Base-by-base conservation (phyloP, 2,888 invertebrate genomes). In the Heliconius ismenius region DNA sequence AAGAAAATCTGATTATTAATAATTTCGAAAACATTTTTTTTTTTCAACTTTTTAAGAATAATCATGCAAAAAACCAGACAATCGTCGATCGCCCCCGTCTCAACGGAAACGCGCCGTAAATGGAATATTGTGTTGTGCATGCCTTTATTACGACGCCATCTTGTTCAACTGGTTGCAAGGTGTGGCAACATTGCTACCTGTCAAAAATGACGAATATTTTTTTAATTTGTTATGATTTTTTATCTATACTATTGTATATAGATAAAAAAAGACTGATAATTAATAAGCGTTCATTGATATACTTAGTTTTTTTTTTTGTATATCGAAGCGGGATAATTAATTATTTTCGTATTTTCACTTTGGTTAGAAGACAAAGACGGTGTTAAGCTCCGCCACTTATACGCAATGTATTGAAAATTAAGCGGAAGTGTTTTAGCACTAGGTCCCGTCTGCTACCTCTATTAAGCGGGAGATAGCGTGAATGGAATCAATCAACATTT, bases 41-140 rank as follows among this genome's bases (percentile, higher is more conserved):
- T 39, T 28, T 18, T 9, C 32, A 76, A 68, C 54, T 77, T 58
- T 70, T 72, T 69, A 74, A 26, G 64, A 70, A 73, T 79, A 77
- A 78, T 65, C 62, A 26, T 58, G 73, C 54, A 78, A 78, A 78
- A 79, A 78, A 60, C 64, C 78, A 58, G 39, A 64, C 79, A 75
- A 76, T 74, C 74, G 68, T 21, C 72, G 65, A 49, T 76, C 63
- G 74, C 72, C 73, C 69, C 60, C 70, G 78, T 68, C 78, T 74
- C 82, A 84, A 83, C 84, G 84, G 83, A 84, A 82, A 83, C 81
- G 63, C 65, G 26, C 83, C 83, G 78, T 83, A 84, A 84, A 83
- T 82, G 84, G 83, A 81, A 80, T 80, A 81, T 78, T 77, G 76
- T 76, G 80, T 78, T 77, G 76, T 75, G 80, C 80, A 76, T 80